Percentiles rank a stretch among this genome's conserved stretches.
These are phyloP conservation scores for Hydropotes inermis DNA, from an alignment of 2,113 vertebrate species.

Conservation along the genomic window DNA sequence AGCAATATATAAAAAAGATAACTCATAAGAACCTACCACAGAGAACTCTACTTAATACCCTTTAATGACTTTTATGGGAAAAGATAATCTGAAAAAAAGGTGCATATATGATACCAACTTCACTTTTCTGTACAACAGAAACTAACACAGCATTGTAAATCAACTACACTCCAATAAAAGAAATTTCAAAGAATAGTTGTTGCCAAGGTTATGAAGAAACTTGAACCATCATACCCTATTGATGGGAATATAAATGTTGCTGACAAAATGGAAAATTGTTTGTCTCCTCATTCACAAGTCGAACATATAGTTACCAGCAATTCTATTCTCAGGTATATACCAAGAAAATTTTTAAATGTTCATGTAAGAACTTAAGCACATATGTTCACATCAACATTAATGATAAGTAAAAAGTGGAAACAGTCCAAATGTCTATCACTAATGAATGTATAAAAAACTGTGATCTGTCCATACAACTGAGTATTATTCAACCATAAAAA, in stretches of 20 bases:
- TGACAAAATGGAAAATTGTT: not conserved
- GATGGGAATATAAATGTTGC: not conserved
- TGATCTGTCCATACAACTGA: not conserved
- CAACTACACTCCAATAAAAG: not conserved
- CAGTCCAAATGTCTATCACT: not conserved
- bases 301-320: not conserved
- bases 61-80: not conserved
- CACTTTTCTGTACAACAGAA: not conserved
- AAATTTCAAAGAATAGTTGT: not conserved
- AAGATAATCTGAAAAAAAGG: not conserved
- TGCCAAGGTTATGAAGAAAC: not conserved
- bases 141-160: not conserved
- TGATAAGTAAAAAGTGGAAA: not conserved
- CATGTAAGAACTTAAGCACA: not conserved
- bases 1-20: not conserved
- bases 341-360: not conserved
- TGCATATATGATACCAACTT: not conserved
- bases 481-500: not conserved
- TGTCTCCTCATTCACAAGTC: not conserved
- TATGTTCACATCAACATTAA: not conserved
- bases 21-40: not conserved
- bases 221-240: not conserved
- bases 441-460: not conserved
- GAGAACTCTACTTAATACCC: not conserved
- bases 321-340: not conserved